Base-by-base conservation (phyloP, 2,888 invertebrate species). In the Clunio marinus region DNA sequence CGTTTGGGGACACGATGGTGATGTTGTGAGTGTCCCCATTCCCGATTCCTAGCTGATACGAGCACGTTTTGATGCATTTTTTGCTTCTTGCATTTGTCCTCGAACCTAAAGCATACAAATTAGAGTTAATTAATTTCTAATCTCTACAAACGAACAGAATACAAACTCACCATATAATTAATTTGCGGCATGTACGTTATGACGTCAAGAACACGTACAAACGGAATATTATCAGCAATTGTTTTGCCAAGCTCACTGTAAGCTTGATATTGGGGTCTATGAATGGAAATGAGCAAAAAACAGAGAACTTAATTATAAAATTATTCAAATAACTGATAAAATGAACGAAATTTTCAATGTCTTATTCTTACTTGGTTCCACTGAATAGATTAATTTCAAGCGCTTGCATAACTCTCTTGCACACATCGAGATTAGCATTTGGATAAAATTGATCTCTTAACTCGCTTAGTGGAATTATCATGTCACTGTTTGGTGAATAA, bases 101-200 rank as follows among this genome's bases (percentile, higher is more conserved):
- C 78, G 76, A 27, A 65, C 25, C 63, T 65, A 28, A 65, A 65
- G 25, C 4, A 32, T 32, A n/a, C n/a, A n/a, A n/a, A n/a, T n/a
- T n/a, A 4, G 51, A 51, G 22, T 20, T 2, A 51, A 51, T 51
- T 22, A 51, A n/a, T 51, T 51, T 51, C 58, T 72, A 72, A 45
- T 72, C 71, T 70, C 41, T 3, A 41, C 7, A 41, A 20, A 28
- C 15, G 35, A 28, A 32, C 2, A 27, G 15, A 13, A 27, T n/a
- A n/a, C 15, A 7, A 15, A 27, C 46, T 65, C 79, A 91, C 83
- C 88, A 92, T 91, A 81, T 91, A 93, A 76, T 89, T 89, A 80
- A 93, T 81, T 79, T 93, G 93, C 28, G 89, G 88, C 91, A 91
- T 91, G 78, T 85, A 91, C 75, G 87, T 86, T 81, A 91, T 87